Percentiles rank a stretch among this genome's conserved stretches.
These are phyloP conservation scores for Ylistrum balloti DNA, from an alignment of 1,140 invertebrate species.

Conservation along the genomic window DNA sequence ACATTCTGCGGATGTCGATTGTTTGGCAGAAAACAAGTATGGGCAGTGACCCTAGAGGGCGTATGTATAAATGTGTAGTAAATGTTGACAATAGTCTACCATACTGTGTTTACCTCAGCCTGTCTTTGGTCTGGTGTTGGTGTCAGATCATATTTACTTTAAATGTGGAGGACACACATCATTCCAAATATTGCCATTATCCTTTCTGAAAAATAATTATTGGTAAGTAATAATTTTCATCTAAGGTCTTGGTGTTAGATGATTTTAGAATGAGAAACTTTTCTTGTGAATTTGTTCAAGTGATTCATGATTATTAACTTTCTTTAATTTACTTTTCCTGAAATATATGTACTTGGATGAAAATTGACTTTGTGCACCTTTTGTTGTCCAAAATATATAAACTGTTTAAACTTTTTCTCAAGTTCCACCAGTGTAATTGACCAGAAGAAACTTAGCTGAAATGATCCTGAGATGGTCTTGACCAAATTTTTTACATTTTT, in stretches of 20 bases:
- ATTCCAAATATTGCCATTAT: not conserved
- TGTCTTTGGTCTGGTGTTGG: not conserved
- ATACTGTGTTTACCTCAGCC: not conserved
- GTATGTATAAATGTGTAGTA: not conserved
- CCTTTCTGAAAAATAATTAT: not conserved
- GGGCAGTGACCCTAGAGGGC: not conserved
- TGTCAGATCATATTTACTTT: constrained; percentile 30
- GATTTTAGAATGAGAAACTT: no score
- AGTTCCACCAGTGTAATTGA: no score
- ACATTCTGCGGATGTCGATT: not conserved
- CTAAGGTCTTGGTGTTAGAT: no score
- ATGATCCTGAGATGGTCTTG: no score
- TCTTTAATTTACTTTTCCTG: no score
- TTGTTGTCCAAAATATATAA: no score
- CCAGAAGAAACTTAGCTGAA: no score
- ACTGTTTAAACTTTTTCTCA: no score
- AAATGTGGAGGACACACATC: not conserved
- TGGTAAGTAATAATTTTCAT: not conserved
- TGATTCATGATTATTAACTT: no score
- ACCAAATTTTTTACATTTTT: no score
- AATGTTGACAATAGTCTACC: not conserved
- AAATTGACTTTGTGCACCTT: no score
- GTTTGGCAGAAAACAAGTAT: not conserved
- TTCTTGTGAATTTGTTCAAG: not conserved
- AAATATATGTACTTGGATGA: no score